A percentile compares a stretch with the other conserved stretches of the same genome.
phyloP scores from a whole-genome alignment of 2,113 vertebrate species.

The Phalacrocorax brasilianus region DNA sequence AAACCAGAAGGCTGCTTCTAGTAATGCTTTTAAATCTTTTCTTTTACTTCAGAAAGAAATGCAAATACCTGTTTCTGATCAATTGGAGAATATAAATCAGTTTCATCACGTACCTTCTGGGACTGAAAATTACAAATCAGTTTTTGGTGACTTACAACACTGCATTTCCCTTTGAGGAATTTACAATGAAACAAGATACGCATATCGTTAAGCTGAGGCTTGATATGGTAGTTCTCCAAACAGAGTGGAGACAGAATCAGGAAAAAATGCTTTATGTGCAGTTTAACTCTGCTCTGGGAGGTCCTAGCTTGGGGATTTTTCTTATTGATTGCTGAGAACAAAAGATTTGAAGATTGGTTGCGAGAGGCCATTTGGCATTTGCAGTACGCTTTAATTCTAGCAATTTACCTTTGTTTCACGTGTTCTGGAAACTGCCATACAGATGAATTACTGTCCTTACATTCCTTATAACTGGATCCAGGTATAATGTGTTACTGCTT shows the following conservation, averaged over 20 bases:
- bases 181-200: not conserved
- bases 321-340: not conserved
- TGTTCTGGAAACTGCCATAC: not conserved
- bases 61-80: not conserved
- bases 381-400: not conserved
- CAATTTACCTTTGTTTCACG: not conserved
- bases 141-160: not conserved
- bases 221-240: not conserved
- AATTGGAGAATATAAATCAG: not conserved
- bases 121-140: not conserved
- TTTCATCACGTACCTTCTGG: not conserved
- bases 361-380: not conserved
- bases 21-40: not conserved
- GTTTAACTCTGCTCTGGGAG: not conserved
- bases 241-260: not conserved
- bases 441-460: not conserved
- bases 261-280: not conserved
- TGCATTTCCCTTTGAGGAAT: not conserved
- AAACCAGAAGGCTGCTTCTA: not conserved
- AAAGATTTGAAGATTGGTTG: not conserved
- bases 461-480: not conserved
- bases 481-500: not conserved
- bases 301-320: not conserved
- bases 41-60: not conserved
- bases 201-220: not conserved